Percentiles rank a stretch among this genome's conserved stretches.
phyloP scores from a whole-genome alignment of 2,888 invertebrate species.

The Phasia obesa region DNA sequence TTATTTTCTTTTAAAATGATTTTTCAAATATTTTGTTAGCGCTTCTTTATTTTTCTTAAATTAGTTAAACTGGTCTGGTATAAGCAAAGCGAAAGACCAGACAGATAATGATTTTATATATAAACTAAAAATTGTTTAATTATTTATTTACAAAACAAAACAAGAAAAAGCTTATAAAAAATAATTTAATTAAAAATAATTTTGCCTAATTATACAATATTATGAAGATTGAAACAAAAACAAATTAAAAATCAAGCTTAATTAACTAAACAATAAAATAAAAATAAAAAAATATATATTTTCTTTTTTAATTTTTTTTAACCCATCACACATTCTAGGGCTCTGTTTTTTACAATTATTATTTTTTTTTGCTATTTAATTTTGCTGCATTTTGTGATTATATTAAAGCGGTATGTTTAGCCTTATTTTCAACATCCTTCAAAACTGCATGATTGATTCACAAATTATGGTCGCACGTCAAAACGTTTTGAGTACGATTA shows the following conservation, averaged over 20 bases:
- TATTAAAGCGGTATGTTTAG: not conserved
- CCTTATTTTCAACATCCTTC: not conserved
- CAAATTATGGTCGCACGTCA: too few relatives aligned
- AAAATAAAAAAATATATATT: constrained; percentile 42
- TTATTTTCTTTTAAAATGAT: constrained; percentile 40
- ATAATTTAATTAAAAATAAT: constrained; percentile 55
- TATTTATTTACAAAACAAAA: constrained; percentile 67
- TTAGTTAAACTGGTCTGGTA: constrained; percentile 66
- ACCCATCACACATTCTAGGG: constrained; percentile 5
- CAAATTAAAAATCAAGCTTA: constrained; percentile 62
- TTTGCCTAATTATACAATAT: constrained; percentile 58
- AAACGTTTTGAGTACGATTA: too few relatives aligned
- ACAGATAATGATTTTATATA: constrained; percentile 62
- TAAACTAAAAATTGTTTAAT: constrained; percentile 65
- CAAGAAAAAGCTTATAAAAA: constrained; percentile 40
- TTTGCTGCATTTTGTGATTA: constrained; percentile 5
- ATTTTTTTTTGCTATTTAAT: constrained; percentile 5
- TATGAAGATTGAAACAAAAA: constrained; percentile 52
- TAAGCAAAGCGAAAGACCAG: constrained; percentile 66
- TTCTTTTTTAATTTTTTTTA: constrained; percentile 26
- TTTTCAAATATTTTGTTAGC: constrained; percentile 36
- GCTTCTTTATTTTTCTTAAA: constrained; percentile 60
- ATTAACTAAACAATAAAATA: constrained; percentile 66
- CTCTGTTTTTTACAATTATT: constrained; percentile 37
- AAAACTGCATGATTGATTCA: not conserved